Conservation (phyloP, 53 echinoderm and acorn worm species). For the Holothuria scabra region DNA sequence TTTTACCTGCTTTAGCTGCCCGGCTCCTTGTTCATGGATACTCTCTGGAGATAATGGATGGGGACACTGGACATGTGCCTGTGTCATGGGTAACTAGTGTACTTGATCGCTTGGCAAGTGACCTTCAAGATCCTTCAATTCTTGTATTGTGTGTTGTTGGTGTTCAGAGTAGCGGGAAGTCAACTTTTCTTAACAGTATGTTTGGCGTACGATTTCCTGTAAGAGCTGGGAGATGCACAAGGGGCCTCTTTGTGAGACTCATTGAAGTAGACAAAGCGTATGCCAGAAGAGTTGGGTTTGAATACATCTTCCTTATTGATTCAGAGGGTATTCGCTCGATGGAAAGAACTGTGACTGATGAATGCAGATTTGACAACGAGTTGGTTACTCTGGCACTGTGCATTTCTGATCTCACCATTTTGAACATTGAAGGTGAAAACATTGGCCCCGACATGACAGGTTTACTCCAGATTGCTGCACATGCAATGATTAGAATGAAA, state of each 20-base stretch:
- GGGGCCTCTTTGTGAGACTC: slow-evolving; percentile 2
- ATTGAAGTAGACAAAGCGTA: not conserved
- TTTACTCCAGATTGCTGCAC: slow-evolving; percentile 28
- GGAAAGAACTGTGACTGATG: not conserved
- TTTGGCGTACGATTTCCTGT: slow-evolving; percentile 13
- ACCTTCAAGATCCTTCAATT: not conserved
- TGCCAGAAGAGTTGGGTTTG: not conserved
- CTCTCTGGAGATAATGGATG: slow-evolving; percentile 5
- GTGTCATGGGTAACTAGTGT: slow-evolving; percentile 25
- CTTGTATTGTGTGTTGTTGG: not conserved
- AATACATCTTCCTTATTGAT: not conserved
- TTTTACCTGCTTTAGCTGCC: not conserved
- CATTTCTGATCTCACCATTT: slow-evolving; percentile 4
- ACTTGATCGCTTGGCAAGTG: not conserved
- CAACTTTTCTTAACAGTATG: slow-evolving; percentile 29
- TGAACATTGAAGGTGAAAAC: slow-evolving; percentile 29
- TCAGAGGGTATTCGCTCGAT: slow-evolving; percentile 17
- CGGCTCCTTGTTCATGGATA: not conserved
- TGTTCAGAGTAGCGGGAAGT: slow-evolving; percentile 21
- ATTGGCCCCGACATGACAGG: slow-evolving; percentile 32
- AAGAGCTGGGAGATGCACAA: slow-evolving; percentile 4
- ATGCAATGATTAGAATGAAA: slow-evolving; percentile 31
- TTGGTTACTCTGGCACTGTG: slow-evolving; percentile 4
- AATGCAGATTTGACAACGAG: slow-evolving; percentile 13
- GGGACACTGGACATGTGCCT: slow-evolving; percentile 15